Evolutionary conservation across 1,140 invertebrate species (phyloP).

Genomic region (Saccostrea cuccullata): DNA sequence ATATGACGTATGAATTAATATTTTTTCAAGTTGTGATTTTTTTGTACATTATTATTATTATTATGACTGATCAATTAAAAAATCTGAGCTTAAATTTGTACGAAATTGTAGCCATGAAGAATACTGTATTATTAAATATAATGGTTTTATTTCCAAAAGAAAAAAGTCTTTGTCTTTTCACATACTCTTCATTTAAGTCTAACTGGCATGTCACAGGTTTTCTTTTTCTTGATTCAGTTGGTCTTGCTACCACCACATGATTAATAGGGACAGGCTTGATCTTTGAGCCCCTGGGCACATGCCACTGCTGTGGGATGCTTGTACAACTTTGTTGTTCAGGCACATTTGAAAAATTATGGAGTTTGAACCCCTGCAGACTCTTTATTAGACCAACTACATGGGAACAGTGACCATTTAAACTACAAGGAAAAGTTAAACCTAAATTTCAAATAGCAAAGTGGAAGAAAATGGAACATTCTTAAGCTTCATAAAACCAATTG

Average conservation of each 20-base stretch:
- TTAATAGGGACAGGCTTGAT: slow-evolving; percentile 51
- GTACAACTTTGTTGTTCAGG: slow-evolving; percentile 56
- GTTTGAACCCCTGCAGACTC: slow-evolving; percentile 52
- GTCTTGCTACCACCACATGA: slow-evolving; percentile 57
- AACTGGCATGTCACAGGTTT: slow-evolving; percentile 55
- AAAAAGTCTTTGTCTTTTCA: background rate
- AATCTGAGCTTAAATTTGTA: too few relatives aligned
- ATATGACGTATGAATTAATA: background rate
- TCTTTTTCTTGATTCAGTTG: slow-evolving; percentile 53
- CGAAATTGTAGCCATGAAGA: too few relatives aligned
- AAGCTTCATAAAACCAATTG: too few relatives aligned
- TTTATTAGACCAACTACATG: slow-evolving; percentile 52
- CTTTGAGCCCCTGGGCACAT: slow-evolving; percentile 56
- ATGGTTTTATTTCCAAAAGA: too few relatives aligned
- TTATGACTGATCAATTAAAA: too few relatives aligned
- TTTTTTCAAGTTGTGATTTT: too few relatives aligned
- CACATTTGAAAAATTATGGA: slow-evolving; percentile 45
- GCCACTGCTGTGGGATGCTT: slow-evolving; percentile 57
- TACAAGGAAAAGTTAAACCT: too few relatives aligned
- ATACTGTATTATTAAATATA: too few relatives aligned
- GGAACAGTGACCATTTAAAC: slow-evolving; percentile 50
- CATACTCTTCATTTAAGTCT: slow-evolving; percentile 3
- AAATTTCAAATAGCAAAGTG: too few relatives aligned
- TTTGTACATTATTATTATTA: too few relatives aligned
- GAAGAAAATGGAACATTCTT: too few relatives aligned